A percentile compares a stretch with the other conserved stretches of the same genome.
Evolutionary conservation across 1,140 invertebrate species (phyloP).

Genomic region (Drosophila tropicalis): DNA sequence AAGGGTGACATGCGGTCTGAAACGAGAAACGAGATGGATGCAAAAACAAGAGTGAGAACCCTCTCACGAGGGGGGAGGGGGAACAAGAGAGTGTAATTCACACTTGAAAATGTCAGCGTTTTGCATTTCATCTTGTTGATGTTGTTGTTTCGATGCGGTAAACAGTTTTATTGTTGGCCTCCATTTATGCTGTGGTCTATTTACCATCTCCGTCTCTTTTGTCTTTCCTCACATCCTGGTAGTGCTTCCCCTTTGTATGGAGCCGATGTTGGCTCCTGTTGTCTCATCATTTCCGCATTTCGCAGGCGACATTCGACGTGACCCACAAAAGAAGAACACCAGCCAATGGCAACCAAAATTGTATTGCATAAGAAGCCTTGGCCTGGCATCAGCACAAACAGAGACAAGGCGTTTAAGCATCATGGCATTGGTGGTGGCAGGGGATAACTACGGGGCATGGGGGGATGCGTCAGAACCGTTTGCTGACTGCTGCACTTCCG

Average conservation of each 20-base stretch:
- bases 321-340: slow-evolving; percentile 42
- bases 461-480: slow-evolving; percentile 16
- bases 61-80: too few species aligned
- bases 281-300: slow-evolving; percentile 65
- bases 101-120: slow-evolving; percentile 53
- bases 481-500: slow-evolving; percentile 79
- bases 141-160: slow-evolving; percentile 55
- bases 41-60: too few species aligned
- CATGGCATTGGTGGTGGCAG: neutral
- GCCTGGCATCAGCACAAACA: slow-evolving; percentile 58
- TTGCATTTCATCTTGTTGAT: slow-evolving; percentile 60
- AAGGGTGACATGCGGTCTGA: neutral
- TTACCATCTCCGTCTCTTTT: neutral
- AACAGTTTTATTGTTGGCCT: slow-evolving; percentile 66
- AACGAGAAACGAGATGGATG: neutral
- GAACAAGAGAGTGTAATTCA: slow-evolving; percentile 21
- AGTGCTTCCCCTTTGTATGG: neutral
- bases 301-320: slow-evolving; percentile 55
- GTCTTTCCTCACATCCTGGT: neutral
- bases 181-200: slow-evolving; percentile 53
- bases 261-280: slow-evolving; percentile 28
- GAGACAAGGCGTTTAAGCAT: slow-evolving; percentile 9
- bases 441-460: neutral
- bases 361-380: slow-evolving; percentile 74
- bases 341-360: slow-evolving; percentile 53